phyloP scores from a whole-genome alignment of 2,797 vertebrate species.

The Poecilia picta region DNA sequence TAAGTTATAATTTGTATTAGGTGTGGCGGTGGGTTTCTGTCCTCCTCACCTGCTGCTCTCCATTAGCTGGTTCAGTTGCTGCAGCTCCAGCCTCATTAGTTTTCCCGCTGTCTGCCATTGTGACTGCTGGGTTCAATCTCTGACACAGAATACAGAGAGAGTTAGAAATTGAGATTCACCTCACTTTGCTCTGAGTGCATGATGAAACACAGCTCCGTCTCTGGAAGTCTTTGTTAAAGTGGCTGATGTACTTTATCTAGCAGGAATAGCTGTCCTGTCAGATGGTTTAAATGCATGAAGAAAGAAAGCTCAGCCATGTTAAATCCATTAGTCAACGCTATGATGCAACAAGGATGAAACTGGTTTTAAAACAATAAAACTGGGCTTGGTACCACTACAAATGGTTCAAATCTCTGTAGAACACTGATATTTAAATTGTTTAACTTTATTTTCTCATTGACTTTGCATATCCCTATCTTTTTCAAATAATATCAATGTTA shows the following conservation, averaged over 20 bases:
- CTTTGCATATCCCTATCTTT: background rate
- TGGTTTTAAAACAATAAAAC: conserved; percentile 30
- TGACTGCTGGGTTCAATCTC: conserved; percentile 61
- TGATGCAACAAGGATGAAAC: conserved; percentile 71
- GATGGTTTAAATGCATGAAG: conserved; percentile 37
- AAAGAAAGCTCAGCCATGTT: conserved; percentile 40
- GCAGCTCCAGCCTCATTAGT: conserved; percentile 55
- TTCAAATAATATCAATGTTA: background rate
- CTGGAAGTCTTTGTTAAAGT: conserved; percentile 44
- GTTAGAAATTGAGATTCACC: conserved; percentile 47
- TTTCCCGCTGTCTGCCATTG: conserved; percentile 76
- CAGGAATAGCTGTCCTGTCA: conserved; percentile 40
- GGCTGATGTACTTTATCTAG: conserved; percentile 36
- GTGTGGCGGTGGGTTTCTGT: conserved; percentile 37
- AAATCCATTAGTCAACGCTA: conserved; percentile 65
- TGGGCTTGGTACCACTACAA: conserved; percentile 22
- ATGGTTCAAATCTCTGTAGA: conserved; percentile 21
- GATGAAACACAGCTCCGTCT: conserved; percentile 48
- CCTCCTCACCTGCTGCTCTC: conserved; percentile 77
- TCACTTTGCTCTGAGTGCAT: conserved; percentile 40
- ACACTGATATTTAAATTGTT: conserved; percentile 6
- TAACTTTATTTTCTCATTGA: conserved; percentile 2
- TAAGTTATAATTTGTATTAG: conserved; percentile 36
- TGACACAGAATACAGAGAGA: conserved; percentile 48
- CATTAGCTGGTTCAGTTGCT: conserved; percentile 52